Base-by-base conservation (phyloP, 2,888 invertebrate species). In the Stenodera caucasica region DNA sequence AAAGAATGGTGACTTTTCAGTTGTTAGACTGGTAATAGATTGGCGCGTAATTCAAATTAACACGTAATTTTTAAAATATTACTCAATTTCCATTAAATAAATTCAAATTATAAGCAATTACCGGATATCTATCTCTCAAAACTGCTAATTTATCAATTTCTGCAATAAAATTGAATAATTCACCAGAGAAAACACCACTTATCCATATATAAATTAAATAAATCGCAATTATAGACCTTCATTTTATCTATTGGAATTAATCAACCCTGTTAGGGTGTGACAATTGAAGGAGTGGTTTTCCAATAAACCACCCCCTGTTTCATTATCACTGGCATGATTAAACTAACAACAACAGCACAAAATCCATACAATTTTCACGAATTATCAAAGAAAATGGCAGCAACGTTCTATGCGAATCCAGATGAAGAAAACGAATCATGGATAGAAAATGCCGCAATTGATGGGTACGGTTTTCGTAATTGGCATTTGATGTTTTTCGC, bases 401-500 rank as follows among this genome's bases (percentile, higher is more conserved):
- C 77, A 7, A 79, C 78, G 45, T 80, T 80, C 68, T 72, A 77
- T 61, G 78, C 80, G 7, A 79, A 80, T 68, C 80, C 80, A 11
- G 66, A 74, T 32, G 74, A 77, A 26, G 71, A 74, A 58, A 72
- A 76, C 35, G 80, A 80, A 64, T 75, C 88, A 70, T 90, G 92
- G 92, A 83, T 93, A 59, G 94, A 94, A 78, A 84, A 82, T 66
- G 81, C 84, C 58, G 84, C 89, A 29, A 78, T 88, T 45, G 87
- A 87, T 56, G 89, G 88, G 30, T 84, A 92, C 70, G 88, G 87
- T 26, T 86, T 94, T 73, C 84, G 91, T 65, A 84, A 90, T 55
- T 94, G 94, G 94, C 94, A 94, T 77, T 83, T 92, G 58, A 85
- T 91, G 74, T 89, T 91, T 75, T 81, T 91, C 63, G 86, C 86